Conservation (phyloP, 1,140 invertebrate species). For the Pinna nobilis region DNA sequence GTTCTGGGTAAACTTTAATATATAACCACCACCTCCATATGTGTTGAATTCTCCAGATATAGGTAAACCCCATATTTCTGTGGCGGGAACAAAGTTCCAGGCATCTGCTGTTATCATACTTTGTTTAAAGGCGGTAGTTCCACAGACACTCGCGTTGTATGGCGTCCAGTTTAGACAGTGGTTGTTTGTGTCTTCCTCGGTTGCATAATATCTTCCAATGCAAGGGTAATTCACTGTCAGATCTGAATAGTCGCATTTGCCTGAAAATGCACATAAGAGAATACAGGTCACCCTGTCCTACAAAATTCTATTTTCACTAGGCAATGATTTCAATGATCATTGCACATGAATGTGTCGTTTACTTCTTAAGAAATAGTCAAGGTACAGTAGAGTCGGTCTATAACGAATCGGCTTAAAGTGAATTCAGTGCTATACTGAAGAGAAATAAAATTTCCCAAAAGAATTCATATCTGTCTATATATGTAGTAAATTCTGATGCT, state of each 20-base stretch:
- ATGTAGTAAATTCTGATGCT: too few species aligned
- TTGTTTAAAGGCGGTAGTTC: background rate
- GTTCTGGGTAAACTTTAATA: slow-evolving; percentile 41
- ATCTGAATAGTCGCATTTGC: slow-evolving; percentile 1
- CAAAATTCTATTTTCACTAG: too few species aligned
- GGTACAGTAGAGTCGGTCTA: too few species aligned
- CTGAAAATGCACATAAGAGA: background rate
- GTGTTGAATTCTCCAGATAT: slow-evolving; percentile 44
- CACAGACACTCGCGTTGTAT: slow-evolving; percentile 8
- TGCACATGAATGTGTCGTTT: background rate
- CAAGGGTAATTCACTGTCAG: slow-evolving; percentile 2
- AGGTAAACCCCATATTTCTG: slow-evolving; percentile 43
- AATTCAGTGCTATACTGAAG: too few species aligned
- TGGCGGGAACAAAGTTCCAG: slow-evolving; percentile 45
- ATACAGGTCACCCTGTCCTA: too few species aligned
- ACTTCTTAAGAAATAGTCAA: background rate
- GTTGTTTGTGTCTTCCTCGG: slow-evolving; percentile 37
- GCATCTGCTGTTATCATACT: slow-evolving; percentile 23
- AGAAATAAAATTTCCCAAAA: too few species aligned
- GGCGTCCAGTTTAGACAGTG: slow-evolving; percentile 50
- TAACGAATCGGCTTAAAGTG: too few species aligned
- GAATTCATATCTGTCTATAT: background rate
- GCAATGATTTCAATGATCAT: background rate
- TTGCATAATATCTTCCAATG: slow-evolving; percentile 20
- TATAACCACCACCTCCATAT: slow-evolving; percentile 53